Base-by-base conservation (phyloP, 2,888 invertebrate species). In the Drosophila affinis region DNA sequence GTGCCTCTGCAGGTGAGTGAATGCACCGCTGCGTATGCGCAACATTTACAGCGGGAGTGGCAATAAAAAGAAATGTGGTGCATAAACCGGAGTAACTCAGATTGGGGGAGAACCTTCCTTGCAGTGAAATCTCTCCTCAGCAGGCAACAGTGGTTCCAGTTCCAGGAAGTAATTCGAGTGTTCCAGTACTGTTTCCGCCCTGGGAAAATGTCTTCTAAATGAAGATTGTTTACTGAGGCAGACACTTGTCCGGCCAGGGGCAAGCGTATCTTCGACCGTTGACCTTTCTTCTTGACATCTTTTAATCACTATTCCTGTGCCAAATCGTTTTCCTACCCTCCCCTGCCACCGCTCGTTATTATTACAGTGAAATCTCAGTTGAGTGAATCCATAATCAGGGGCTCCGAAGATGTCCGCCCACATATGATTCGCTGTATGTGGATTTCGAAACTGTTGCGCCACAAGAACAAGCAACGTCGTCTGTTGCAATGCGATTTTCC, bases 1-100 rank as follows among this genome's bases (percentile, higher is more conserved):
- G 82, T 90, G 92, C 73, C 79, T 91, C 69, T 92, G 92, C 89
- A 91, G 92, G 92, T 92, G 76, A 90, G 91, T 90, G 62, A 12
- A 17, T 14, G 17, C 64, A 48, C 32, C 72, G 56, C 21, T 71
- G 78, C 84, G 79, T 75, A 83, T 80, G 76, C 78, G 58, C 60
- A 76, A 80, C 70, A 52, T 65, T 51, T 62, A 47, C 54, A 34
- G 27, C 18, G 45, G 51, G 54, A 44, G 63, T 48, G 64, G 73
- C 46, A 62, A 53, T 53, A 81, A 47, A 55, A 45, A 14, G 14
- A 39, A 39, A 6, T 14, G 6, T 39, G 5, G 34, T 27, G 7
- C 0, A 7, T 27, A 9, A 27, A 0, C 9, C 27, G 27, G 27
- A 27, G 27, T 1, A 2, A 7, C 39, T n/a, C 39, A 39, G 3